Percentiles rank a stretch among this genome's conserved stretches.
Conservation (phyloP, 2,888 invertebrate species). For the Pemphredon lugubris region DNA sequence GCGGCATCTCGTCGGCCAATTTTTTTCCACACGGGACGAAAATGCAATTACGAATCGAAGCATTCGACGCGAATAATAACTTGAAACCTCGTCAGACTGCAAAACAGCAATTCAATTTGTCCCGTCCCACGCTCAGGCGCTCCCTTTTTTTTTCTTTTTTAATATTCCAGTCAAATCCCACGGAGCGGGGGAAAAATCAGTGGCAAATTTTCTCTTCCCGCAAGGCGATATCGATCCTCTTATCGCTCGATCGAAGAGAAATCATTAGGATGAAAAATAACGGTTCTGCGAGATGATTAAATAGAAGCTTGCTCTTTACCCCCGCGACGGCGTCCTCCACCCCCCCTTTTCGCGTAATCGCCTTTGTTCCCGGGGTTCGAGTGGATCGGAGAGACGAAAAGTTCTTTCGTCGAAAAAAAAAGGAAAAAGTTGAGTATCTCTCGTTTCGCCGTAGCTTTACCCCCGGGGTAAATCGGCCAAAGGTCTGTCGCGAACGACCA, state of each 20-base stretch:
- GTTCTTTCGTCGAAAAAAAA: slow-evolving; percentile 3
- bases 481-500: slow-evolving; percentile 15
- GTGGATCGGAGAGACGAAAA: slow-evolving; percentile 9
- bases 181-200: no score
- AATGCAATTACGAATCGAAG: slow-evolving; percentile 1
- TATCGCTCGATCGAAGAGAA: slow-evolving; percentile 1
- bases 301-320: slow-evolving; percentile 31
- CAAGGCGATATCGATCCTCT: neutral
- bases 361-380: slow-evolving; percentile 51
- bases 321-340: slow-evolving; percentile 19
- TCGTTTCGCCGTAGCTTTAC: neutral
- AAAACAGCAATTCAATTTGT: slow-evolving; percentile 23
- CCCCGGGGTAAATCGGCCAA: slow-evolving; percentile 13
- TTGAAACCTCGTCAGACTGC: slow-evolving; percentile 9
- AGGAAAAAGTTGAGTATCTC: slow-evolving; percentile 13
- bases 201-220: neutral
- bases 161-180: no score
- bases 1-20: no score
- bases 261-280: slow-evolving; percentile 23
- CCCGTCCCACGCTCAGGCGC: neutral
- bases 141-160: no score
- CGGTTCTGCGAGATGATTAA: slow-evolving; percentile 33
- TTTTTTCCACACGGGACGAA: neutral
- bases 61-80: slow-evolving; percentile 8
- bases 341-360: slow-evolving; percentile 49